Percentiles rank a stretch among this genome's conserved stretches.
These are phyloP conservation scores for Plecturocebus donacophilus DNA, from an alignment of 2,113 vertebrate species.

Conservation along the genomic window DNA sequence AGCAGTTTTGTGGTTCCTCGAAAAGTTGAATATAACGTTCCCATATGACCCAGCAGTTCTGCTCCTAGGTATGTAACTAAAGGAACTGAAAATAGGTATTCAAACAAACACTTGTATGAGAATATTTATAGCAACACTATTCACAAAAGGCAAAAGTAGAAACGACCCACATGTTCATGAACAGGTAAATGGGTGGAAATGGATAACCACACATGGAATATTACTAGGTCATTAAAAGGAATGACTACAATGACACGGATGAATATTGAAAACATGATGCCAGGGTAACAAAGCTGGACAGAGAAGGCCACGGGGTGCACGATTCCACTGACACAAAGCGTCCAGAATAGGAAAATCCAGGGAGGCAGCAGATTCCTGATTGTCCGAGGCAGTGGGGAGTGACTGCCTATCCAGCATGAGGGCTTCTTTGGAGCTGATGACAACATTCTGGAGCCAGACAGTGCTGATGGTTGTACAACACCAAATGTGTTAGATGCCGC, in stretches of 20 bases:
- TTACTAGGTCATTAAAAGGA: too few relatives aligned
- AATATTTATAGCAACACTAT: background rate
- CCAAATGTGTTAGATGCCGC: background rate
- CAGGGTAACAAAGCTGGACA: background rate
- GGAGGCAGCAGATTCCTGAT: background rate
- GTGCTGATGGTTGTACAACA: background rate
- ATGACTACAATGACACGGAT: too few relatives aligned
- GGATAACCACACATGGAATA: background rate
- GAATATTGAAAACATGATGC: background rate
- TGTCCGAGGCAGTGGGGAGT: background rate
- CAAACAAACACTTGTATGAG: background rate
- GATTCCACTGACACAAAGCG: background rate
- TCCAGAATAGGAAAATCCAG: too few relatives aligned
- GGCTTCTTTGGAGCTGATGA: too few relatives aligned
- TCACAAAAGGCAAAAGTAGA: background rate
- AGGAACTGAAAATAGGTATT: background rate
- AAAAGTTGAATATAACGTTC: background rate
- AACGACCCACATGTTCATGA: background rate
- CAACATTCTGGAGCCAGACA: background rate
- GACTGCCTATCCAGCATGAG: too few relatives aligned
- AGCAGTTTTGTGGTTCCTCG: background rate
- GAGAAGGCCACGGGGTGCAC: background rate
- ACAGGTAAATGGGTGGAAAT: background rate
- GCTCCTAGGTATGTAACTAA: background rate
- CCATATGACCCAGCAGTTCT: background rate